phyloP scores from a whole-genome alignment of 1,140 invertebrate genomes.

The Drosophila bipectinata region DNA sequence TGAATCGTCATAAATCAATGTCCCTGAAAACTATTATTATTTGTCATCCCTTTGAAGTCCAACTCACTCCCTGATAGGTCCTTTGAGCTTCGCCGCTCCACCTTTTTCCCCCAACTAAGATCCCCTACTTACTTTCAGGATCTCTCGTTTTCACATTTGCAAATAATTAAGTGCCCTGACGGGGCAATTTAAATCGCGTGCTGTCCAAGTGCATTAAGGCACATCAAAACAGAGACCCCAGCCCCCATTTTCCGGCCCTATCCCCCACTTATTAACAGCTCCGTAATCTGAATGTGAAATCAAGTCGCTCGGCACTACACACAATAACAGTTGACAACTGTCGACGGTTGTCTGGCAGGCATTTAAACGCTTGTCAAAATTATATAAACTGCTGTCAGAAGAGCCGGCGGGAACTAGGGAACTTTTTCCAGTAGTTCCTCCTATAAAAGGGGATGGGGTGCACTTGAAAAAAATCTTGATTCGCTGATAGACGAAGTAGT shows the following conservation, averaged over 20 bases:
- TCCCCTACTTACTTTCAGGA: slow-evolving; percentile 7
- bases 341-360: slow-evolving; percentile 68
- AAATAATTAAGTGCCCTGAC: slow-evolving; percentile 72
- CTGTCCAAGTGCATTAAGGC: slow-evolving; percentile 73
- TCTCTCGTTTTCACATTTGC: slow-evolving; percentile 64
- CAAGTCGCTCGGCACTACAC: slow-evolving; percentile 51
- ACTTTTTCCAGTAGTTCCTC: slow-evolving; percentile 16
- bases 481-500: neutral
- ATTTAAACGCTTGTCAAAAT: slow-evolving; percentile 79
- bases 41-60: slow-evolving; percentile 31
- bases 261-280: slow-evolving; percentile 53
- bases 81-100: slow-evolving; percentile 14
- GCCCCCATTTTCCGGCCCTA: neutral
- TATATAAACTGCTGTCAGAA: slow-evolving; percentile 71
- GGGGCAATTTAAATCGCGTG: slow-evolving; percentile 61
- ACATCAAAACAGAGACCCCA: slow-evolving; percentile 50
- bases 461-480: slow-evolving; percentile 3
- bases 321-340: slow-evolving; percentile 79
- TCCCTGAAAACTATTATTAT: neutral
- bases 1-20: slow-evolving; percentile 2
- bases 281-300: slow-evolving; percentile 67
- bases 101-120: neutral
- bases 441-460: slow-evolving; percentile 26
- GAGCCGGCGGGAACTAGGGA: slow-evolving; percentile 34
- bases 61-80: neutral